Conservation (phyloP, 2,797 vertebrate species). For the Acipenser oxyrinchus region DNA sequence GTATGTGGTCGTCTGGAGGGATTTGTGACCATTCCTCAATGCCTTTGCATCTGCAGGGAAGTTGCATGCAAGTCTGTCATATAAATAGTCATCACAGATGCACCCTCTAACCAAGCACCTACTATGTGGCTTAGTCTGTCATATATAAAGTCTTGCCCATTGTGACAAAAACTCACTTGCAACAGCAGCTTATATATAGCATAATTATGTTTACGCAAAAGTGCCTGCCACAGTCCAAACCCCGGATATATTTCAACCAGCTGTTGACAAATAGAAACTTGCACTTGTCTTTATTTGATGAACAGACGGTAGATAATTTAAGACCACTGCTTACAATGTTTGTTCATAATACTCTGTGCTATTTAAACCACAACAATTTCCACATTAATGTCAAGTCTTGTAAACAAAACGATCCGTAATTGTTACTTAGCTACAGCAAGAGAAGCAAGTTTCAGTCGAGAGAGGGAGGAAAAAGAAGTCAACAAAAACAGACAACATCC, state of each 20-base stretch:
- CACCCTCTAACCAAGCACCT: too few species aligned
- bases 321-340: constrained; percentile 6
- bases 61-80: too few species aligned
- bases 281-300: constrained; percentile 15
- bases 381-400: constrained; percentile 55
- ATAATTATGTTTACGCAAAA: too few species aligned
- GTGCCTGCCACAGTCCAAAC: too few species aligned
- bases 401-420: constrained; percentile 47
- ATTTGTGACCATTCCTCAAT: too few species aligned
- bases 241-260: not conserved
- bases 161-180: too few species aligned
- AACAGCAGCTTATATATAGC: too few species aligned
- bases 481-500: constrained; percentile 29
- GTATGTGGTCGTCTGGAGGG: too few species aligned
- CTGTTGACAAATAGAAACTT: constrained; percentile 4
- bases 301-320: constrained; percentile 11
- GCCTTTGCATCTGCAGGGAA: too few species aligned
- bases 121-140: too few species aligned
- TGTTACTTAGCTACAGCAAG: constrained; percentile 15
- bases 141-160: too few species aligned
- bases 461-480: not conserved
- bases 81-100: too few species aligned
- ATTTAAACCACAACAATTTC: constrained; percentile 51
- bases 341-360: constrained; percentile 29
- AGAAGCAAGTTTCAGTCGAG: not conserved